Percentiles rank a stretch among this genome's conserved stretches.
Evolutionary conservation across 2,113 vertebrate genomes (phyloP).

Genomic region (Naja naja): DNA sequence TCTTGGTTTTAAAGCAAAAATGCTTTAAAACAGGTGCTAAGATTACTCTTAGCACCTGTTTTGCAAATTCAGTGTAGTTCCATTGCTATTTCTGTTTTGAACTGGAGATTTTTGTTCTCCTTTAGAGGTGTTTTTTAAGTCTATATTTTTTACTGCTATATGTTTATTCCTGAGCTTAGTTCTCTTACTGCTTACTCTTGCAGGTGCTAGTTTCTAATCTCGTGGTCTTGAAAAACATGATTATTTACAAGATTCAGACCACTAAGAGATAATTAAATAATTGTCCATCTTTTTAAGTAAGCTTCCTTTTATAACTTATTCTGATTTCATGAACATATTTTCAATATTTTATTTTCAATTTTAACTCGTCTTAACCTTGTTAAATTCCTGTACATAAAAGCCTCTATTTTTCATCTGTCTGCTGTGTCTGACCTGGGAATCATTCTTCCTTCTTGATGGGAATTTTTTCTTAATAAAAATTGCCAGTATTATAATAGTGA

Average conservation of each 20-base stretch:
- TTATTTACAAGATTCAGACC: slow-evolving; percentile 1
- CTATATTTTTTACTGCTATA: not conserved
- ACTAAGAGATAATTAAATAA: not conserved
- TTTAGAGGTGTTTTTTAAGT: not conserved
- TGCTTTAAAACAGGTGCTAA: no score
- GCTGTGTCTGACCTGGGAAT: slow-evolving; percentile 23
- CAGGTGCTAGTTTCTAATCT: not conserved
- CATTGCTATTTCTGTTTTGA: not conserved
- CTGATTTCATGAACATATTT: slow-evolving; percentile 24
- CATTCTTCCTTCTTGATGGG: not conserved
- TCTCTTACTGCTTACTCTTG: not conserved
- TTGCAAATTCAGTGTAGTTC: not conserved
- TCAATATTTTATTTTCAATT: slow-evolving; percentile 15
- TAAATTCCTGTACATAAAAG: slow-evolving; percentile 26
- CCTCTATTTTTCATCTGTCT: slow-evolving; percentile 29
- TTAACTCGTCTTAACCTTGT: slow-evolving; percentile 21
- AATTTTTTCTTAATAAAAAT: not conserved
- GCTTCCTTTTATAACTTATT: slow-evolving; percentile 2
- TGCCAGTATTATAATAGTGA: not conserved
- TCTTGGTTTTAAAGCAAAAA: not conserved
- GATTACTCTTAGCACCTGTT: not conserved
- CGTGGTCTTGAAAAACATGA: slow-evolving; percentile 13
- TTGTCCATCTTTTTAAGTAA: slow-evolving; percentile 15
- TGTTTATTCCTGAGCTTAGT: not conserved
- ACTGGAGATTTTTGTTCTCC: slow-evolving; percentile 27